Percentiles rank a stretch among this genome's conserved stretches.
These are phyloP conservation scores for Hylaea fasciaria DNA, from an alignment of 2,888 invertebrate genomes.

Conservation along the genomic window DNA sequence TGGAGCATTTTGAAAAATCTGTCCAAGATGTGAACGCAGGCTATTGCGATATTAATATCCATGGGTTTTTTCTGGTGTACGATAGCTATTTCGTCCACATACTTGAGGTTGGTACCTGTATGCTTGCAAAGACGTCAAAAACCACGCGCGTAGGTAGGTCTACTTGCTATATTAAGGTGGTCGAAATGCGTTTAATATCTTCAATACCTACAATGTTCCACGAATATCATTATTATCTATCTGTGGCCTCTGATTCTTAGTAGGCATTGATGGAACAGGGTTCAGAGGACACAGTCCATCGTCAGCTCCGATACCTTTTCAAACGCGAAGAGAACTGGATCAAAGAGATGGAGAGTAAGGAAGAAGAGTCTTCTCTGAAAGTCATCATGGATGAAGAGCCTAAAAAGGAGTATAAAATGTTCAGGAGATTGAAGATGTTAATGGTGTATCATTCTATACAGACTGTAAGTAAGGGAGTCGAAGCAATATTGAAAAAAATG, in stretches of 20 bases:
- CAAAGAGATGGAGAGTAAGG: conserved; percentile 52
- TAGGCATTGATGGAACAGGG: conserved; percentile 58
- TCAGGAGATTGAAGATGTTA: conserved; percentile 69
- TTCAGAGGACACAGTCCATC: conserved; percentile 78
- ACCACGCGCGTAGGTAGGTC: too few species aligned
- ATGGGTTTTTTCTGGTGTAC: conserved; percentile 78
- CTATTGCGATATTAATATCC: conserved; percentile 74
- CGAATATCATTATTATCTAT: too few species aligned
- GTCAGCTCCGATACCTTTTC: conserved; percentile 72
- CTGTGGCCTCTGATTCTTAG: too few species aligned
- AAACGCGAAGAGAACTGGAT: conserved; percentile 64
- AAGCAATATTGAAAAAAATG: too few species aligned
- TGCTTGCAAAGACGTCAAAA: neutral
- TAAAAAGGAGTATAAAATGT: conserved; percentile 62
- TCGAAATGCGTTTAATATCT: too few species aligned
- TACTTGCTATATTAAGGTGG: too few species aligned
- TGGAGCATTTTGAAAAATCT: conserved; percentile 59
- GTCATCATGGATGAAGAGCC: conserved; percentile 48
- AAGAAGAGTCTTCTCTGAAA: conserved; percentile 42
- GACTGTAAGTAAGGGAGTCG: conserved; percentile 52
- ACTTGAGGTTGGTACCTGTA: conserved; percentile 71
- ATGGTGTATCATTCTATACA: conserved; percentile 77
- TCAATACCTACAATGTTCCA: too few species aligned
- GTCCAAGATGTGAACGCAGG: conserved; percentile 66
- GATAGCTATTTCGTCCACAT: conserved; percentile 81